These are phyloP conservation scores for Protaetia brevitarsis DNA, from an alignment of 1,140 invertebrate species.

Conservation along the genomic window DNA sequence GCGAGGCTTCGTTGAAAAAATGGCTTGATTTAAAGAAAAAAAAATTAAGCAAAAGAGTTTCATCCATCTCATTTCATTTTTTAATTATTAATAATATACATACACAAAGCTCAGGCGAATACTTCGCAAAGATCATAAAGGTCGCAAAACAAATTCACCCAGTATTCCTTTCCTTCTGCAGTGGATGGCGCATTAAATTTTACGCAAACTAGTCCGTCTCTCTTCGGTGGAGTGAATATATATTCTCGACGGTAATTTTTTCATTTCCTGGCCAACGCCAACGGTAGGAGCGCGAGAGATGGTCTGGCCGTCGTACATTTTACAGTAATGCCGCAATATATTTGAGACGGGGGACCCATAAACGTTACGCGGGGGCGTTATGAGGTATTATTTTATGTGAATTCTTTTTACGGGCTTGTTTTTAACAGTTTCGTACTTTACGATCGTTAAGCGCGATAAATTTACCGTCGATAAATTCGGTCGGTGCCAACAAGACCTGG, in stretches of 20 bases:
- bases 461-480: slow-evolving; percentile 1
- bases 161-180: not conserved
- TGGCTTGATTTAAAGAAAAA: no score
- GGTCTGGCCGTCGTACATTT: slow-evolving; percentile 3
- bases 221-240: not conserved
- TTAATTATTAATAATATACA: no score
- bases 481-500: not conserved
- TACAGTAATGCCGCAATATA: slow-evolving; percentile 16
- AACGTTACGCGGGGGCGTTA: slow-evolving; percentile 15
- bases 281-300: not conserved
- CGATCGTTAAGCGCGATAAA: slow-evolving; percentile 14
- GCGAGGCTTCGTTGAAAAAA: no score
- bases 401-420: slow-evolving; percentile 18
- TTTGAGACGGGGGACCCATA: slow-evolving; percentile 10
- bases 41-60: no score
- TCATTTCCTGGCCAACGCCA: not conserved
- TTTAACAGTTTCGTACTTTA: slow-evolving; percentile 18
- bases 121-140: no score
- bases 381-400: slow-evolving; percentile 18
- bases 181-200: not conserved
- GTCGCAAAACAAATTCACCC: not conserved
- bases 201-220: not conserved
- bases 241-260: slow-evolving; percentile 6
- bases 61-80: no score
- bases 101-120: no score